These are phyloP conservation scores for Melanotaenia duboulayi DNA, from an alignment of 2,113 vertebrate species.

Conservation along the genomic window DNA sequence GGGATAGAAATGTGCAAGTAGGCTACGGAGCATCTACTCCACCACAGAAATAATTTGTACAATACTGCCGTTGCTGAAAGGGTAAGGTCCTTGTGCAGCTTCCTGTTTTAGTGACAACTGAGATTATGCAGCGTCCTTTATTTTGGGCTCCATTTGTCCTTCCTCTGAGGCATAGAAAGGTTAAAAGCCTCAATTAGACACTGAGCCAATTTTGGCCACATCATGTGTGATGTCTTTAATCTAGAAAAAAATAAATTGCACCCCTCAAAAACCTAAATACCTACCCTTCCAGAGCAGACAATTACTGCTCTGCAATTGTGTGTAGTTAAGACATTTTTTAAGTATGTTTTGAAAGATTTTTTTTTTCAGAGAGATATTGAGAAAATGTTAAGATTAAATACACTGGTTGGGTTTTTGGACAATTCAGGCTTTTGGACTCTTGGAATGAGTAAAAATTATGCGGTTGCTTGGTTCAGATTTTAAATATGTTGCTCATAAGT, in stretches of 20 bases:
- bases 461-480: conserved; percentile 22
- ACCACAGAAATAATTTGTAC: conserved; percentile 36
- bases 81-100: conserved; percentile 30
- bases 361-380: conserved; percentile 15
- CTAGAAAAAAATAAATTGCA: conserved; percentile 42
- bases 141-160: conserved; percentile 57
- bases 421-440: conserved; percentile 24
- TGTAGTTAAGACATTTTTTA: conserved; percentile 10
- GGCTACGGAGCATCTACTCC: conserved; percentile 36
- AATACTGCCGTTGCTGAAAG: conserved; percentile 20
- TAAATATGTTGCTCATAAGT: conserved; percentile 68
- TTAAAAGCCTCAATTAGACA: conserved; percentile 74
- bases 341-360: too few species aligned
- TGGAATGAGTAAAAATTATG: conserved; percentile 17
- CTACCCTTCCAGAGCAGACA: conserved; percentile 12
- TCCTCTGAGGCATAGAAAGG: conserved; percentile 60
- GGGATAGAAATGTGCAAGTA: conserved; percentile 46
- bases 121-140: conserved; percentile 51
- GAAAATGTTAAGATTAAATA: conserved; percentile 12
- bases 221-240: conserved; percentile 44
- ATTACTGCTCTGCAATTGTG: conserved; percentile 10
- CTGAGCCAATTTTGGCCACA: conserved; percentile 41
- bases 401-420: conserved; percentile 10
- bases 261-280: conserved; percentile 44
- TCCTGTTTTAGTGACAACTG: conserved; percentile 55